Base-by-base conservation (phyloP, 2,113 vertebrate genomes). In the Pipa parva region DNA sequence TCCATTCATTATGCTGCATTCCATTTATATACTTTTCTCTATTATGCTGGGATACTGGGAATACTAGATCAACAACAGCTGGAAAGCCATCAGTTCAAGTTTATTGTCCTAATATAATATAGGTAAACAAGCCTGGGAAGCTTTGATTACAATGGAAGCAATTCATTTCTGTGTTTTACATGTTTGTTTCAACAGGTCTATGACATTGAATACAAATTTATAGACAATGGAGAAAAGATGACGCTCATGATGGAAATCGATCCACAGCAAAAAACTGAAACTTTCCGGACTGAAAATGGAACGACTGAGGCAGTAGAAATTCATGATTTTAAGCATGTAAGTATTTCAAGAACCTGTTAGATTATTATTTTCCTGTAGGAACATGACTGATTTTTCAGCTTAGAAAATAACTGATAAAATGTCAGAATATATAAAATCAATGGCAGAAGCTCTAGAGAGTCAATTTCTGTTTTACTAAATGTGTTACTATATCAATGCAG, bases 261-360 rank as follows among this genome's bases (percentile, higher is more conserved):
- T 82, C 89, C 94, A 0, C 63, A 75, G 46, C 81, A 83, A 62
- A 89, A 73, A 71, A 82, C 90, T 0, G 95, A 98, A 83, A 92
- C 92, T 71, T 94, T 97, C 80, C 83, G 81, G 75, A 93, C 88
- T 0, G 91, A 94, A 74, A 95, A 96, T 0, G 90, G 91, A 67
- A 94, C 85, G 0, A 83, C 95, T 22, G 94, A 96, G 69, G 92
- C 95, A 48, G 76, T 97, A 58, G 96, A 99, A 84, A 90, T 99
- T 54, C 93, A 96, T 1, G 95, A 98, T 81, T 99, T 98, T 79
- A 94, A 95, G 85, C 91, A 95, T 0, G 96, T 96, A 78, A 91
- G 95, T 78, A 66, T 6, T 2, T 2, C 46, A n/a, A 7, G 36
- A 69, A 22, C 0, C 13, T 48, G 73, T 13, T 31, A 8, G 33